phyloP scores from a whole-genome alignment of 2,113 vertebrate species.

The Suricata suricatta region DNA sequence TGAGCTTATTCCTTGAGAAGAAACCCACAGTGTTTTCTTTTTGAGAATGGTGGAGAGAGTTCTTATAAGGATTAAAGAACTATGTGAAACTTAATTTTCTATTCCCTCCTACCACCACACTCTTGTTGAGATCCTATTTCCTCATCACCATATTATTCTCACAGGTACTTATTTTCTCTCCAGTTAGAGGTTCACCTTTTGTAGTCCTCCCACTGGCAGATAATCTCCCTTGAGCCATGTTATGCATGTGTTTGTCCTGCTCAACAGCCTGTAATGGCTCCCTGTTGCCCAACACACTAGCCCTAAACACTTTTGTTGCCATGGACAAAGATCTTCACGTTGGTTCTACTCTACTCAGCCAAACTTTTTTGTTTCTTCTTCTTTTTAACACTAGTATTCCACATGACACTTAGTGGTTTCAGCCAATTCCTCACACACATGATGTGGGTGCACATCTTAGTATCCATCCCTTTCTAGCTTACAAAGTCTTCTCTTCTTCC shows the following conservation, averaged over 20 bases:
- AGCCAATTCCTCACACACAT: not conserved
- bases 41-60: not conserved
- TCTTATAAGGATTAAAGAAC: constrained; percentile 38
- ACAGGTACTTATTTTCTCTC: not conserved
- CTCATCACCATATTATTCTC: not conserved
- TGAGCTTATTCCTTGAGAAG: not conserved
- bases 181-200: not conserved
- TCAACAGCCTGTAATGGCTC: not conserved
- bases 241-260: not conserved
- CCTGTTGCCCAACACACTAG: not conserved
- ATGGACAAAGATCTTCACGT: not conserved
- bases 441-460: not conserved
- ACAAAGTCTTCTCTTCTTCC: not conserved
- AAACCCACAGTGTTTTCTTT: not conserved
- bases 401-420: not conserved
- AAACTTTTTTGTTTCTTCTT: not conserved
- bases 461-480: not conserved
- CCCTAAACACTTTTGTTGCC: not conserved
- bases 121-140: constrained; percentile 4
- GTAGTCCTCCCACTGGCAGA: not conserved
- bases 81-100: constrained; percentile 50
- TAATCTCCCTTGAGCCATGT: not conserved
- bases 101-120: not conserved
- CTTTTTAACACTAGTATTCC: not conserved
- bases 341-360: not conserved